phyloP scores from a whole-genome alignment of 2,113 vertebrate species.

The Marmota monax region DNA sequence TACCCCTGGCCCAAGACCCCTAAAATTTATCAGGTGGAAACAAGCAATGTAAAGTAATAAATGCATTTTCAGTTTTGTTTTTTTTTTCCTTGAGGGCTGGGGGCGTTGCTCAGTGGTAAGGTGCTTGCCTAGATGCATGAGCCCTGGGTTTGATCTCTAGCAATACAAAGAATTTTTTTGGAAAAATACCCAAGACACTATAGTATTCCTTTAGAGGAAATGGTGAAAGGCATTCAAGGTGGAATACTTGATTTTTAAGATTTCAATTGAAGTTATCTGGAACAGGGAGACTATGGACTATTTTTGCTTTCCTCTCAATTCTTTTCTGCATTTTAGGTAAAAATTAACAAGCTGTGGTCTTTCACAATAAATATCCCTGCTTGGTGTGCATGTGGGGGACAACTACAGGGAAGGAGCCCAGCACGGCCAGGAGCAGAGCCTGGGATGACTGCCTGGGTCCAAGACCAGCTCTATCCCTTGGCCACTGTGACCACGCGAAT shows the following conservation, averaged over 20 bases:
- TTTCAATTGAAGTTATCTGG: background rate
- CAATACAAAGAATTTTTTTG: background rate
- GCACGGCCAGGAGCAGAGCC: too few relatives aligned
- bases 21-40: background rate
- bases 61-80: background rate
- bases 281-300: background rate
- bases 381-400: background rate
- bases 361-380: background rate
- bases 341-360: background rate
- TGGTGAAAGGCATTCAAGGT: background rate
- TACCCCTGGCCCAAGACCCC: background rate
- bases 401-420: background rate
- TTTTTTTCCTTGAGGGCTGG: background rate
- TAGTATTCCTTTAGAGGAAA: background rate
- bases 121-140: background rate
- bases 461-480: background rate
- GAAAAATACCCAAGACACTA: background rate
- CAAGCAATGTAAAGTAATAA: background rate
- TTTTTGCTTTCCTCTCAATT: background rate
- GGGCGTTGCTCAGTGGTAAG: too few relatives aligned
- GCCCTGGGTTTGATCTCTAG: background rate
- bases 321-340: conserved; percentile 4
- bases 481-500: background rate
- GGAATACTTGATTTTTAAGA: background rate
- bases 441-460: background rate